Percentiles rank a stretch among this genome's conserved stretches.
Evolutionary conservation across 2,113 vertebrate species (phyloP).

Genomic region (Forbesichthys agassizii): DNA sequence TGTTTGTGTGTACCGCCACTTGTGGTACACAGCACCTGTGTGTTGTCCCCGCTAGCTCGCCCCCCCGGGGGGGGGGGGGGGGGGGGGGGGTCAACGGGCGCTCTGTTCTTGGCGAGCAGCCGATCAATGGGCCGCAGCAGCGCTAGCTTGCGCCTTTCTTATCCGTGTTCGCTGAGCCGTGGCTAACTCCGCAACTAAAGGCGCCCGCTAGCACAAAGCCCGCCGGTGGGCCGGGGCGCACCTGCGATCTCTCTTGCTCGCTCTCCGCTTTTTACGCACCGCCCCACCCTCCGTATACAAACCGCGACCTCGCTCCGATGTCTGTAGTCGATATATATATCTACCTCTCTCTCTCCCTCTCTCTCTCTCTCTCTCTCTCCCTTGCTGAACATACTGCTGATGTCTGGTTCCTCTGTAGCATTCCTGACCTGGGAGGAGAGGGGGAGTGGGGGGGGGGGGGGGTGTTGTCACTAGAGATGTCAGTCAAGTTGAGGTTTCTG

Average conservation of each 20-base stretch:
- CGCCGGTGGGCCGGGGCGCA: constrained; percentile 46
- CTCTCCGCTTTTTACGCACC: neutral
- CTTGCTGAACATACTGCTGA: constrained; percentile 57
- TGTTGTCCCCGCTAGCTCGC: constrained; percentile 36
- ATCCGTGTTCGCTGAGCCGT: constrained; percentile 51
- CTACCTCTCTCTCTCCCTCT: neutral
- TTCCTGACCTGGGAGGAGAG: constrained; percentile 31
- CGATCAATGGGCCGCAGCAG: constrained; percentile 53
- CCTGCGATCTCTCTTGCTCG: constrained; percentile 35
- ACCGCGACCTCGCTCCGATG: too few species aligned
- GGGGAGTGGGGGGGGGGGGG: neutral
- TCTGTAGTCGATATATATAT: neutral
- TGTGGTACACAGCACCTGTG: constrained; percentile 52
- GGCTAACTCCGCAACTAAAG: constrained; percentile 63
- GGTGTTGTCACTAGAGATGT: constrained; percentile 10
- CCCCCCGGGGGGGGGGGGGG: too few species aligned
- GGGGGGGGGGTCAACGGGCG: too few species aligned
- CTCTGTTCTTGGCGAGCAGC: too few species aligned
- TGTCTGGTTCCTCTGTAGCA: constrained; percentile 52
- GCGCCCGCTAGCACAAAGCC: constrained; percentile 57
- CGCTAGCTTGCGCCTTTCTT: neutral
- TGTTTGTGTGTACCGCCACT: constrained; percentile 55
- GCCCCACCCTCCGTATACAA: too few species aligned
- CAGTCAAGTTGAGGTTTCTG: constrained; percentile 38
- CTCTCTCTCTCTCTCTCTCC: constrained; percentile 19